Evolutionary conservation across 1,140 invertebrate genomes (phyloP).

Genomic region (Orius insidiosus): DNA sequence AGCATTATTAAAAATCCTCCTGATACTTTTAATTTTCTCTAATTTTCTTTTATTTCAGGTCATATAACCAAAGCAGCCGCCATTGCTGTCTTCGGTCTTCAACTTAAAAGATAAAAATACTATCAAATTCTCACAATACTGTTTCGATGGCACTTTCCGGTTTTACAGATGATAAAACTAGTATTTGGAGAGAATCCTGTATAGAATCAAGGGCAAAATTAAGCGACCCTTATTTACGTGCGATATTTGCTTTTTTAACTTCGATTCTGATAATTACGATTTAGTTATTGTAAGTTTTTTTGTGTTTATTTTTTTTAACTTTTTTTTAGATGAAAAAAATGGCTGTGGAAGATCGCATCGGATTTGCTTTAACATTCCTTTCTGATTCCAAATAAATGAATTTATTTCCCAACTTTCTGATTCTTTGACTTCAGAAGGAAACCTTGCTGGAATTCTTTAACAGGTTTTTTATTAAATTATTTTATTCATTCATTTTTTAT

Average conservation of each 20-base stretch:
- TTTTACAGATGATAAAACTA: constrained; percentile 63
- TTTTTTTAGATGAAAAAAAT: constrained; percentile 51
- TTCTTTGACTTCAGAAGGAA: constrained; percentile 53
- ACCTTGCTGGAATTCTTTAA: constrained; percentile 75
- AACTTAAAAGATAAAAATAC: constrained; percentile 58
- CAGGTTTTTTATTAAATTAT: too few species aligned
- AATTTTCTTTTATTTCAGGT: constrained; percentile 22
- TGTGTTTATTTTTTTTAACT: constrained; percentile 20
- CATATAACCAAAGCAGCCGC: constrained; percentile 68
- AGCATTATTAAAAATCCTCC: too few species aligned
- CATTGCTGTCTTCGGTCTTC: constrained; percentile 76
- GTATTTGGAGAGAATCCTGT: constrained; percentile 69
- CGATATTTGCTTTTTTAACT: constrained; percentile 82
- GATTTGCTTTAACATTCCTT: constrained; percentile 83
- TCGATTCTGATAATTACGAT: constrained; percentile 59
- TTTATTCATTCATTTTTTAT: too few species aligned
- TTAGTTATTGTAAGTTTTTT: constrained; percentile 50
- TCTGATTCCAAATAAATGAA: constrained; percentile 54
- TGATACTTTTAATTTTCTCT: too few species aligned
- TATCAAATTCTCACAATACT: constrained; percentile 48
- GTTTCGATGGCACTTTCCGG: constrained; percentile 78
- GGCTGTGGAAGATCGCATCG: constrained; percentile 71
- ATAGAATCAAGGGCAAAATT: constrained; percentile 48
- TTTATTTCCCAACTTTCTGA: constrained; percentile 55
- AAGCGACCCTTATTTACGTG: constrained; percentile 73